A percentile compares a stretch with the other conserved stretches of the same genome.
These are phyloP conservation scores for Lasiurus borealis DNA, from an alignment of 2,113 vertebrate species.

Conservation along the genomic window DNA sequence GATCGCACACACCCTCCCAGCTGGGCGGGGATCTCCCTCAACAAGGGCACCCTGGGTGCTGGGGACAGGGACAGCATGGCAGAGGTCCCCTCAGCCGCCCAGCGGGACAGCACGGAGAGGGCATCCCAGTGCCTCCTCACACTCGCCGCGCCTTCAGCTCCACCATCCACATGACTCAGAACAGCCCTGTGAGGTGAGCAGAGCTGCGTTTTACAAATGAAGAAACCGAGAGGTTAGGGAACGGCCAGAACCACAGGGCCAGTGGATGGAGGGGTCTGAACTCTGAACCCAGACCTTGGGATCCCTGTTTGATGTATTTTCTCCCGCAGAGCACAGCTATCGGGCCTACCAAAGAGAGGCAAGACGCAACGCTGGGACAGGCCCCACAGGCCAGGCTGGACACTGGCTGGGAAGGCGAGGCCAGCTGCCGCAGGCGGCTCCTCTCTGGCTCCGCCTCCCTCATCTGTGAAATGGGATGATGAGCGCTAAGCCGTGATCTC, in stretches of 20 bases:
- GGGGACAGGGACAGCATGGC: not conserved
- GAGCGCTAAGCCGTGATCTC: not conserved
- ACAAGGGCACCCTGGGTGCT: rapidly evolving
- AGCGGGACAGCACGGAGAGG: rapidly evolving
- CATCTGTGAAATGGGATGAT: not conserved
- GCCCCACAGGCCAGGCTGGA: not conserved
- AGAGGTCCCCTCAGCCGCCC: not conserved
- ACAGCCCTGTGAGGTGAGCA: not conserved
- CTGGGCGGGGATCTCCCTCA: not conserved
- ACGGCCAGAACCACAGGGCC: not conserved
- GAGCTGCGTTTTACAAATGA: not conserved
- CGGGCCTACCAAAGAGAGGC: not conserved
- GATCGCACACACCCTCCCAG: not conserved
- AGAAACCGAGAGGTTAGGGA: not conserved
- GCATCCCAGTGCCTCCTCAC: not conserved
- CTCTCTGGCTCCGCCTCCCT: not conserved
- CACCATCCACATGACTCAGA: rapidly evolving
- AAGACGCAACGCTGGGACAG: not conserved
- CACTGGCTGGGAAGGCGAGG: not conserved
- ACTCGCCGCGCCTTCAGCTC: not conserved
- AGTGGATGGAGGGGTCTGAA: not conserved
- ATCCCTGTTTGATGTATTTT: not conserved
- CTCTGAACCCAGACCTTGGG: not conserved
- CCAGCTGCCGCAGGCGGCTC: not conserved
- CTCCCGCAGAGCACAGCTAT: not conserved